Percentiles rank a stretch among this genome's conserved stretches.
Evolutionary conservation across 2,888 invertebrate genomes (phyloP).

Genomic region (Apodemia duryi): DNA sequence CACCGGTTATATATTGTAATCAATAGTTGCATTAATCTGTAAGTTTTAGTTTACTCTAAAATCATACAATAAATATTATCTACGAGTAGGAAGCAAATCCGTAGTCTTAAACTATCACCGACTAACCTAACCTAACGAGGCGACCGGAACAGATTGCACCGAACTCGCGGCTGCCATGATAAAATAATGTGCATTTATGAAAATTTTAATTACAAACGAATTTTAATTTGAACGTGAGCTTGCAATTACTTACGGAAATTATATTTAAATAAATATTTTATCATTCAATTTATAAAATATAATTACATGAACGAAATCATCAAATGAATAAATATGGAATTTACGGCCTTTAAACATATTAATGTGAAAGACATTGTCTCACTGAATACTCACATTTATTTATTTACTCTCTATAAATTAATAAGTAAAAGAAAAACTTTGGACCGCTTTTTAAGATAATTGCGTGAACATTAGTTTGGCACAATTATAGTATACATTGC

Average conservation of each 20-base stretch:
- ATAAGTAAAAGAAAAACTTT: too few species aligned
- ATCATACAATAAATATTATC: too few species aligned
- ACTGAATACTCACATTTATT: too few species aligned
- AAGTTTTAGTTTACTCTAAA: too few species aligned
- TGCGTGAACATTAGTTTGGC: too few species aligned
- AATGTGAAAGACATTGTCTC: not conserved
- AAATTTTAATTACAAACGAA: constrained; percentile 1
- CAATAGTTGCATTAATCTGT: too few species aligned
- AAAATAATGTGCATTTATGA: not conserved
- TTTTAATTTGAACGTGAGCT: constrained; percentile 10
- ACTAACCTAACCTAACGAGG: not conserved
- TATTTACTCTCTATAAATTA: too few species aligned
- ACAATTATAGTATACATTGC: too few species aligned
- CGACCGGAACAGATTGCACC: not conserved
- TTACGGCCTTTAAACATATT: constrained; percentile 3
- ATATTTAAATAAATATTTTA: not conserved
- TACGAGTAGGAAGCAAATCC: not conserved
- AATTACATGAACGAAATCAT: constrained; percentile 1
- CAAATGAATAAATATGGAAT: constrained; percentile 10
- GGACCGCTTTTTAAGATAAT: too few species aligned
- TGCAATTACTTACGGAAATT: constrained; percentile 1
- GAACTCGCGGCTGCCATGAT: not conserved
- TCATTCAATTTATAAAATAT: constrained; percentile 5
- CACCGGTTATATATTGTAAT: too few species aligned
- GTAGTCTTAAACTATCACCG: not conserved